Evolutionary conservation across 2,888 invertebrate genomes (phyloP).

Genomic region (Parapristionchus giblindavisi): DNA sequence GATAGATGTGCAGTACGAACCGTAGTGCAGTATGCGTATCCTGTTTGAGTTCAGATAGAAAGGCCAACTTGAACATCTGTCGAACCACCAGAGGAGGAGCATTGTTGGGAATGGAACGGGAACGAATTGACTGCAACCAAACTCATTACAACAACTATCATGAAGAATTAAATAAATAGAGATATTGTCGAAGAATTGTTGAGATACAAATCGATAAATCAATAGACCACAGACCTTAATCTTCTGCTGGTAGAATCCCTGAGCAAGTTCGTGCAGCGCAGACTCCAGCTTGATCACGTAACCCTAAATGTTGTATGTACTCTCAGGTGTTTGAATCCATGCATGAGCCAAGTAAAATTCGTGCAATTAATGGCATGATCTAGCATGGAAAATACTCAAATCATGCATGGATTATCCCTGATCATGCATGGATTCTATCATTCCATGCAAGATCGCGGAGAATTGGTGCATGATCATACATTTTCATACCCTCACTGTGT

Average conservation of each 20-base stretch:
- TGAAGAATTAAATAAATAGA: too few species aligned
- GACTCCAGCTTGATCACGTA: conserved; percentile 82
- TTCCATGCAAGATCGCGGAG: too few species aligned
- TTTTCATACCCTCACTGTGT: too few species aligned
- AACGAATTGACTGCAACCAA: conserved; percentile 73
- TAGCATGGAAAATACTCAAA: too few species aligned
- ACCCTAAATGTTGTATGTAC: too few species aligned
- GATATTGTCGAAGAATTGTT: background rate
- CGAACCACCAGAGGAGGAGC: conserved; percentile 83
- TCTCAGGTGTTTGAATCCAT: too few species aligned
- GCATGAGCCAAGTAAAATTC: too few species aligned
- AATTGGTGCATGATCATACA: too few species aligned
- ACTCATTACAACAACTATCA: conserved; percentile 83
- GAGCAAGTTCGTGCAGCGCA: conserved; percentile 90
- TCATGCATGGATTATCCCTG: too few species aligned
- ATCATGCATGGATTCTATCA: too few species aligned
- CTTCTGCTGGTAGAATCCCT: conserved; percentile 89
- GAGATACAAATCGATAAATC: background rate
- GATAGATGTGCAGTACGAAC: too few species aligned
- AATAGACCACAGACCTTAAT: conserved; percentile 75
- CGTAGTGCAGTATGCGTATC: conserved; percentile 85
- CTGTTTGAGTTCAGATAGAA: conserved; percentile 90
- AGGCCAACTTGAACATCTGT: conserved; percentile 96
- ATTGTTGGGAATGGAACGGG: conserved; percentile 64
- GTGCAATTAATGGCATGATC: too few species aligned